These are phyloP conservation scores for Philaethria dido DNA, from an alignment of 2,888 invertebrate genomes.

Conservation along the genomic window DNA sequence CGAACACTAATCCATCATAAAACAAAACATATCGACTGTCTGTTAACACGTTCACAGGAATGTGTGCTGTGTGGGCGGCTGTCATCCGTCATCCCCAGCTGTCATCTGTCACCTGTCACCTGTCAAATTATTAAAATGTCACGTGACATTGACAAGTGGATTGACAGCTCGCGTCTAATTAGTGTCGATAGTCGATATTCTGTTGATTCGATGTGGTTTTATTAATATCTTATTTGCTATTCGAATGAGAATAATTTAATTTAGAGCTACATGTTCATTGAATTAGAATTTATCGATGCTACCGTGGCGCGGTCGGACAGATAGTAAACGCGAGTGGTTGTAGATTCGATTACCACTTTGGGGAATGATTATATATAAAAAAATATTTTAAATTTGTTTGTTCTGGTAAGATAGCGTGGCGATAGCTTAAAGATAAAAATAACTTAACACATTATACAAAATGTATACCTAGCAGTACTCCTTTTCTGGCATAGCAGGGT, in stretches of 20 bases:
- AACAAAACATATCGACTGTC: conserved; percentile 17
- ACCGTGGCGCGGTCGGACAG: too few species aligned
- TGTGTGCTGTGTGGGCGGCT: conserved; percentile 22
- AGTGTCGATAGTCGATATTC: conserved; percentile 22
- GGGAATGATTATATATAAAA: too few species aligned
- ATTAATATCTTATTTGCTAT: not conserved
- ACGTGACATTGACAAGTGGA: conserved; percentile 28
- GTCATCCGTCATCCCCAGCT: conserved; percentile 23
- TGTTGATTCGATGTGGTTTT: conserved; percentile 10
- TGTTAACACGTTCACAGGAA: conserved; percentile 18
- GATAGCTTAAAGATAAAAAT: too few species aligned
- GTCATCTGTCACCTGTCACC: conserved; percentile 18
- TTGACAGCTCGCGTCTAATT: conserved; percentile 38
- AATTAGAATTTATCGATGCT: too few species aligned
- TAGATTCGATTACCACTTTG: too few species aligned
- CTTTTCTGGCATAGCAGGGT: too few species aligned
- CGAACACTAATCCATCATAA: not conserved
- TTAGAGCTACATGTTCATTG: not conserved
- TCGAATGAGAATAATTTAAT: not conserved
- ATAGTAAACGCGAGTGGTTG: too few species aligned
- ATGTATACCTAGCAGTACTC: too few species aligned
- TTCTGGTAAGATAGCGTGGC: too few species aligned
- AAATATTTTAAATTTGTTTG: too few species aligned
- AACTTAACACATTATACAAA: too few species aligned
- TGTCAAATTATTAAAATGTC: conserved; percentile 24